Base-by-base conservation (phyloP, 2,888 invertebrate genomes). In the Polydrusus cervinus region DNA sequence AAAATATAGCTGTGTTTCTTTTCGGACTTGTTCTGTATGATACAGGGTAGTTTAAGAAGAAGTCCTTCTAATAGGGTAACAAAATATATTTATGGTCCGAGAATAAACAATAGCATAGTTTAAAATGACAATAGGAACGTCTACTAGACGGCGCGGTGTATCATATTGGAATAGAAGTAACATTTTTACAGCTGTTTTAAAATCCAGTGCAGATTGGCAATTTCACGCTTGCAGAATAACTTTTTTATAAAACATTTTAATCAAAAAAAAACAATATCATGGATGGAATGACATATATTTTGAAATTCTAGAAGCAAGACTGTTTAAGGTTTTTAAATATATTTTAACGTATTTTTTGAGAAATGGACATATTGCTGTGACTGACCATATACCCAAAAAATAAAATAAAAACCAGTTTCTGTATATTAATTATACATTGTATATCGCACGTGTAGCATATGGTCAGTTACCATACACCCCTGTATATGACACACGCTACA, bases 401-500 rank as follows among this genome's bases (percentile, higher is more conserved):
- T 20, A 62, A 10, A 61, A 34, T 49, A 30, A 61, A 61, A 79
- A 78, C 78, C 77, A 71, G 77, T 78, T 77, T 65, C 30, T 65
- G 25, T 20, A 14, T 75, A 75, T 78, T 79, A 76, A 77, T 76
- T 66, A 71, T 72, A 74, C 67, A 70, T 65, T 70, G 51, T 74
- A 47, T 38, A 43, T 10, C 30, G 77, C 79, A 76, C 79, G 80
- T 79, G 80, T 75, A 73, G 73, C 80, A 80, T 79, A 79, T 80
- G 80, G 76, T 72, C 76, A 76, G 55, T 69, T 49, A 34, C n/a
- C 47, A 14, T 25, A 38, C 60, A 73, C 69, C 75, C 76, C 76
- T 76, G 76, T 76, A 76, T 69, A 68, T 61, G 71, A 47, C 75
- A 71, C 71, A 75, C 71, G 75, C 71, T 60, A 66, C 57, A 55